Percentiles rank a stretch among this genome's conserved stretches.
Conservation (phyloP, 1,140 invertebrate species). For the Cydia fagiglandana region DNA sequence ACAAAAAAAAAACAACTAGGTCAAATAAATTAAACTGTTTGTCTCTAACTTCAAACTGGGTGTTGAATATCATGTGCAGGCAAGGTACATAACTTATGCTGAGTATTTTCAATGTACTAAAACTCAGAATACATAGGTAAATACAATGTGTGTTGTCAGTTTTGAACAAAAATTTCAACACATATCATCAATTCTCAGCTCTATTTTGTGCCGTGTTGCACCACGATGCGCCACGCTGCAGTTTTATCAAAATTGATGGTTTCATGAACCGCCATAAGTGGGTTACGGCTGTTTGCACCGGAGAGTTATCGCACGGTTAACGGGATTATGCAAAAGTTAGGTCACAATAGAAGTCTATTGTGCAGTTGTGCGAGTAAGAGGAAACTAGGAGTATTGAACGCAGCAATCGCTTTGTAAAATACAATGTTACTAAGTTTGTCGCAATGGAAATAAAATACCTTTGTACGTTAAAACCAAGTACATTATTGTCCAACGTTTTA, state of each 20-base stretch:
- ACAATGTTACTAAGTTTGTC: too few relatives aligned
- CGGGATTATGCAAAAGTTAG: conserved; percentile 7
- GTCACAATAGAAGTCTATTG: neutral
- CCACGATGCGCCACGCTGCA: conserved; percentile 17
- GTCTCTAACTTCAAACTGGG: too few relatives aligned
- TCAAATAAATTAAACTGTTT: too few relatives aligned
- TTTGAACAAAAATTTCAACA: conserved; percentile 5
- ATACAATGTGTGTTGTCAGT: conserved; percentile 1
- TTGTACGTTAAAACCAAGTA: too few relatives aligned
- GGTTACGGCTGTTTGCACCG: conserved; percentile 15
- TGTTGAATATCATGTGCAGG: too few relatives aligned
- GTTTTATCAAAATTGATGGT: conserved; percentile 19
- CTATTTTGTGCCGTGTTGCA: conserved; percentile 1
- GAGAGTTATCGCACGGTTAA: conserved; percentile 10
- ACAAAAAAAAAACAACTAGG: too few relatives aligned
- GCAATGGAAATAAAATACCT: neutral
- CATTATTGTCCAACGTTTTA: too few relatives aligned
- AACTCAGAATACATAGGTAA: neutral
- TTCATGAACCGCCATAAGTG: conserved; percentile 13
- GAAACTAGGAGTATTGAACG: neutral
- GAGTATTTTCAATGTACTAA: neutral
- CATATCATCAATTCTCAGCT: conserved; percentile 3
- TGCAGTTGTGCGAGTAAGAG: neutral
- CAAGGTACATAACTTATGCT: too few relatives aligned
- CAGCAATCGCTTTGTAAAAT: neutral